Evolutionary conservation across 2,888 invertebrate species (phyloP), one percentile per base, ranked within the genome.

Genomic region (Ennomos erosarius): DNA sequence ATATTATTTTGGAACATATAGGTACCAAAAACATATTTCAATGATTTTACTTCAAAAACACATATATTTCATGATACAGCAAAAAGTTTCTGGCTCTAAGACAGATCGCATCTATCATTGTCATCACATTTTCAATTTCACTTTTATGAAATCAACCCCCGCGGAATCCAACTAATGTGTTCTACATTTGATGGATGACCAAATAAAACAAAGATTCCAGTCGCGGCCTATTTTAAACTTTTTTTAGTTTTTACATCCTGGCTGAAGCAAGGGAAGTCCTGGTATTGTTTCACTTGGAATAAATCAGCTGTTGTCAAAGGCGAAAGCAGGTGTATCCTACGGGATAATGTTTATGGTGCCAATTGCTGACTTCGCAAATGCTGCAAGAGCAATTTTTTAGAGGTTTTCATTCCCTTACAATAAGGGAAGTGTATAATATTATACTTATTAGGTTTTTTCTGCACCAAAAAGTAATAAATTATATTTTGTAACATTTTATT

Each of bases 231-330:
- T 70, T 70, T 81, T 79, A 26, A 36, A 38, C 52, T 58, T 75
- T 61, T 65, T 61, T 56, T 16, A 43, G 47, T 64, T 74, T 81
- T 83, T 78, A 79, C 76, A 78, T 78, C 75, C 74, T 57, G 50
- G 47, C 46, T 16, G 57, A 36, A 10, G 49, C 16, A 54, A 57
- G 54, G 54, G 58, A 59, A 59, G 72, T 68, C 75, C 71, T 73
- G 45, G 79, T 79, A 82, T 85, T 85, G 84, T 84, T 79, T 85
- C 74, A 79, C 75, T 74, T 70, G 65, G 75, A 77, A 87, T 88
- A 90, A 88, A 90, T 90, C 90, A 87, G 85, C 74, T 77, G 76
- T 77, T 78, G 80, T 79, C 80, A 80, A 74, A 88, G 89, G 71
- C 64, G 64, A 68, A 69, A 63, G 65, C 64, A 62, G 65, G 60